Base-by-base conservation (phyloP, 2,797 vertebrate genomes). In the Pristis pectinata region DNA sequence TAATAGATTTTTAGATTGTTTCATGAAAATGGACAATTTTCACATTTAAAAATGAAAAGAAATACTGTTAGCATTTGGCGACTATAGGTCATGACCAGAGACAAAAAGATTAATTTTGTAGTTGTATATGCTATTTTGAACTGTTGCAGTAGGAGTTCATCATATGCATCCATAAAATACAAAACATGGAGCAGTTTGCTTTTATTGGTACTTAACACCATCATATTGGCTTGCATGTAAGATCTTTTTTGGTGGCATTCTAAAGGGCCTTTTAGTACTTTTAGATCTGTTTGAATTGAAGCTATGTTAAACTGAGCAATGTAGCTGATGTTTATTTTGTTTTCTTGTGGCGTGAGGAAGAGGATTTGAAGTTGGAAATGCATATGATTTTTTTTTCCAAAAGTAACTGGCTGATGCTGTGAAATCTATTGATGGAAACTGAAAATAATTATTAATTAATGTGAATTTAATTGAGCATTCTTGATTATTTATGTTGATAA, bases 211-310 rank as follows among this genome's bases (percentile, higher is more conserved):
- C 11, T 93, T 70, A 22, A 93, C 89, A 70, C 9, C 61, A 49
- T 41, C 61, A 92, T 41, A 27, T 27, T 70, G 64, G 11, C 19
- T 67, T 92, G 59, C 89, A 44, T n/a, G 67, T 44, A 70, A 3
- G n/a, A 72, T 93, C 64, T 22, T 70, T 87, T 61, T 93, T 70
- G 64, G 22, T 44, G 64, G 59, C 10, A 93, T 27, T 93, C 89
- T 70, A 44, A 70, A 64, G 19, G 44, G 59, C n/a, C 37, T 72
- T 93, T 93, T 93, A 93, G 37, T 72, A 70, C 37, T 70, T 93
- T 15, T 93, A 70, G 37, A 70, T 30, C 34, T 93, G 3, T 93
- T 93, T 70, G 61, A 93, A 30, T 93, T 93, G 27, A 93, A 93
- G 64, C 89, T 8, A 70, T 70, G 7, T 70, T 93, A 24, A 67